phyloP scores from a whole-genome alignment of 1,140 invertebrate genomes.

The Aphis gossypii region DNA sequence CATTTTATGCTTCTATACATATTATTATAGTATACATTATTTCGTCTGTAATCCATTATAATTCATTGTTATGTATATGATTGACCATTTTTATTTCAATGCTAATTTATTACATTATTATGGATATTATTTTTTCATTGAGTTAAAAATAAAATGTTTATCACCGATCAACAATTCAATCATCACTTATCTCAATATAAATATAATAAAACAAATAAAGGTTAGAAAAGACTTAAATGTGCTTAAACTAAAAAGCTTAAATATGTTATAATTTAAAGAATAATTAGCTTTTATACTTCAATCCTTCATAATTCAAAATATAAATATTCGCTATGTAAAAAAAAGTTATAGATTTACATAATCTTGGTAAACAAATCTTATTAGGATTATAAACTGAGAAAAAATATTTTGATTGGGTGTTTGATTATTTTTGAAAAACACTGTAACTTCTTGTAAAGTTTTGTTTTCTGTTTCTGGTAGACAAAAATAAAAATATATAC shows the following conservation, averaged over 20 bases:
- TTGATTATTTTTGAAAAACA: conserved; percentile 55
- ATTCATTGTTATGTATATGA: no score
- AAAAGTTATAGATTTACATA: background rate
- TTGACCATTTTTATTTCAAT: no score
- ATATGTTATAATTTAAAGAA: background rate
- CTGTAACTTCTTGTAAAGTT: conserved; percentile 60
- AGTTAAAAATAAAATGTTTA: no score
- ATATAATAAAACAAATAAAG: background rate
- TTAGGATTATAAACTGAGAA: background rate
- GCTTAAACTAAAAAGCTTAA: no score
- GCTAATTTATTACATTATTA: no score
- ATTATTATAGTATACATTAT: no score
- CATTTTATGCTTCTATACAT: no score
- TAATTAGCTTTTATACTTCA: background rate
- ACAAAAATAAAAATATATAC: conserved; percentile 59
- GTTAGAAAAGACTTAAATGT: background rate
- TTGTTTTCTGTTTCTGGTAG: conserved; percentile 61
- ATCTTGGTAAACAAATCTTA: background rate
- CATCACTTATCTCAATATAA: no score
- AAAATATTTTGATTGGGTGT: background rate
- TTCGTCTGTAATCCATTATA: no score
- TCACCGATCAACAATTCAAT: no score
- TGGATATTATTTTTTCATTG: no score
- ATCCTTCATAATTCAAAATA: background rate
- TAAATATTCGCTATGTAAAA: background rate